These are phyloP conservation scores for Drosophila guanche DNA, from an alignment of 1,140 invertebrate species.

Conservation along the genomic window DNA sequence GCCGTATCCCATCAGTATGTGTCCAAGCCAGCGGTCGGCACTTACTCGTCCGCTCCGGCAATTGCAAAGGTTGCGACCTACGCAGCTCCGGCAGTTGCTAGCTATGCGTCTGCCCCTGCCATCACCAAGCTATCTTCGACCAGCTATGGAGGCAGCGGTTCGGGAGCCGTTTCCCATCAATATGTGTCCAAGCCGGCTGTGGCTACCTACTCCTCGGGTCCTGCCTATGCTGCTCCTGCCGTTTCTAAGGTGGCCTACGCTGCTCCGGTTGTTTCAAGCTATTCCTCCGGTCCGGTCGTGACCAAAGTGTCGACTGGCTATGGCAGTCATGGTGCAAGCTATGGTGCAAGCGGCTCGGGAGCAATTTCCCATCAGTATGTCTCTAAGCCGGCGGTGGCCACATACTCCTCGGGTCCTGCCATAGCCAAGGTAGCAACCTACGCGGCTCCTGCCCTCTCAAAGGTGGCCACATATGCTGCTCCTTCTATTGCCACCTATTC, in stretches of 20 bases:
- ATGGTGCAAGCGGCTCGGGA: slow-evolving; percentile 36
- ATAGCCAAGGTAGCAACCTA: slow-evolving; percentile 40
- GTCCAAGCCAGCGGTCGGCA: slow-evolving; percentile 51
- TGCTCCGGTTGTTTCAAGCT: slow-evolving; percentile 39
- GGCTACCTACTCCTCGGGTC: slow-evolving; percentile 41
- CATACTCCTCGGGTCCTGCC: slow-evolving; percentile 42
- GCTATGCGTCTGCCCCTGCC: slow-evolving; percentile 20
- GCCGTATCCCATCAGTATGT: slow-evolving; percentile 65
- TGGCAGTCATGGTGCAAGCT: no score
- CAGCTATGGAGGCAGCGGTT: slow-evolving; percentile 16
- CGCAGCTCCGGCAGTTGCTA: slow-evolving; percentile 27
- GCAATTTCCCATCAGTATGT: slow-evolving; percentile 61
- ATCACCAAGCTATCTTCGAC: slow-evolving; percentile 21
- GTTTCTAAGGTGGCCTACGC: slow-evolving; percentile 46
- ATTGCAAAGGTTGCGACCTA: slow-evolving; percentile 30
- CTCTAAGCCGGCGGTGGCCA: slow-evolving; percentile 46
- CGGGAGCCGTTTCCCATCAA: slow-evolving; percentile 30
- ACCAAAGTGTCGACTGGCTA: slow-evolving; percentile 40
- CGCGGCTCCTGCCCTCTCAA: slow-evolving; percentile 27
- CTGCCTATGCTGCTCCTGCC: slow-evolving; percentile 47
- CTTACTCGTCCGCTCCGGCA: slow-evolving; percentile 19
- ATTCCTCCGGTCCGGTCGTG: slow-evolving; percentile 41
- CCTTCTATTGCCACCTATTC: slow-evolving; percentile 8
- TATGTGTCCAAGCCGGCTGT: slow-evolving; percentile 50
- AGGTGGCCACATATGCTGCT: slow-evolving; percentile 33